Conservation (phyloP, 2,113 vertebrate genomes). For the Eulemur rufifrons region DNA sequence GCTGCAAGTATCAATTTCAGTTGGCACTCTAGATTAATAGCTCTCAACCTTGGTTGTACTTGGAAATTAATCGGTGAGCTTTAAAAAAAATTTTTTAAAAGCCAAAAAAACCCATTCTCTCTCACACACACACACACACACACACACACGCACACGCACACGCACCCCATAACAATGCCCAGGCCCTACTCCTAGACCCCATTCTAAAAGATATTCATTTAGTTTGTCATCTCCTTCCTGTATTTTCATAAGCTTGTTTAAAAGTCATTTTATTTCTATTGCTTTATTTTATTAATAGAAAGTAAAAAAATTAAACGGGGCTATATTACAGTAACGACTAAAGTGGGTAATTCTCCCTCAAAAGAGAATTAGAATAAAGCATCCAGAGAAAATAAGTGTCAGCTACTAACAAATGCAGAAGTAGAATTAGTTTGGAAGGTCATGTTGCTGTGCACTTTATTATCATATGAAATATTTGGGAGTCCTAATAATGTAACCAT, state of each 20-base stretch:
- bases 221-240: not conserved
- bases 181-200: not conserved
- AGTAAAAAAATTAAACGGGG: not conserved
- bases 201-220: not conserved
- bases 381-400: not conserved
- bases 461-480: not conserved
- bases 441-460: not conserved
- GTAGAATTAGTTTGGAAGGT: not conserved
- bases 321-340: not conserved
- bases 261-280: not conserved
- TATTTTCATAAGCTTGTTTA: not conserved
- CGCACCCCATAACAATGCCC: not conserved
- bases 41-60: not conserved
- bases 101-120: not conserved
- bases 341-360: not conserved
- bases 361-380: conserved; percentile 1
- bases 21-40: not conserved
- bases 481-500: not conserved
- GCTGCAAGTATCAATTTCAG: not conserved
- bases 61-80: not conserved
- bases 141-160: not conserved
- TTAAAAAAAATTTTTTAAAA: not conserved
- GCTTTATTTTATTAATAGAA: not conserved
- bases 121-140: not conserved
- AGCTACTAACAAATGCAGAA: not conserved